phyloP scores from a whole-genome alignment of 2,797 vertebrate species.

The Falco cherrug region DNA sequence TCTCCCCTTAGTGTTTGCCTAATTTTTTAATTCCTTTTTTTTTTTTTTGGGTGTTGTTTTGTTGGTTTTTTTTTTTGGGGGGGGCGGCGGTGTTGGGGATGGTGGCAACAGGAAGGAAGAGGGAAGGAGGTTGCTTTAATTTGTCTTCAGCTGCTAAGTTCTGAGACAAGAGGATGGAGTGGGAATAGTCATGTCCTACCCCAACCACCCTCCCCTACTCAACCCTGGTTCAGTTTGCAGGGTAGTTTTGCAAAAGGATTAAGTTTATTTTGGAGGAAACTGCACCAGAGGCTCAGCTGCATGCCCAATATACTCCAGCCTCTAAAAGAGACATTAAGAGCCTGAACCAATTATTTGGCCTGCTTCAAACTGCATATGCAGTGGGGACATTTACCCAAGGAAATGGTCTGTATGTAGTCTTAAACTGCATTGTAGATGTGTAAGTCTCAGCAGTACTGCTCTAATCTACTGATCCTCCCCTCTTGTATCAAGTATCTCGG shows the following conservation, averaged over 20 bases:
- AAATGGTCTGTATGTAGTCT: neutral
- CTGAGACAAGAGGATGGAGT: neutral
- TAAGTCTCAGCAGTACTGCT: neutral
- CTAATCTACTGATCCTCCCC: neutral
- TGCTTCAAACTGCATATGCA: neutral
- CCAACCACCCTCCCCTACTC: neutral
- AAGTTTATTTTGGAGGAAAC: neutral
- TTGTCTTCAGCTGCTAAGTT: neutral
- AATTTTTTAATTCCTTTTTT: no score
- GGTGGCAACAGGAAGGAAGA: neutral
- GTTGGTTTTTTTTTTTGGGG: neutral
- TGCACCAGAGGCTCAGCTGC: neutral
- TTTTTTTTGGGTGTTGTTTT: no score
- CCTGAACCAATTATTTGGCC: neutral
- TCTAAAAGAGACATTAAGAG: neutral
- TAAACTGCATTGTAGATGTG: neutral
- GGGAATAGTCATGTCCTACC: neutral
- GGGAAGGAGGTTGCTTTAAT: neutral
- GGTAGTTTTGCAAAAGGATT: neutral
- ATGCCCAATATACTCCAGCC: neutral
- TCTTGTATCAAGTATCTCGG: neutral
- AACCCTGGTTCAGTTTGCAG: neutral
- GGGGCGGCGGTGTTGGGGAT: neutral
- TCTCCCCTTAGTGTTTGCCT: neutral
- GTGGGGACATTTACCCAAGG: neutral